These are phyloP conservation scores for Acomys russatus DNA, from an alignment of 2,797 vertebrate species.

Conservation along the genomic window DNA sequence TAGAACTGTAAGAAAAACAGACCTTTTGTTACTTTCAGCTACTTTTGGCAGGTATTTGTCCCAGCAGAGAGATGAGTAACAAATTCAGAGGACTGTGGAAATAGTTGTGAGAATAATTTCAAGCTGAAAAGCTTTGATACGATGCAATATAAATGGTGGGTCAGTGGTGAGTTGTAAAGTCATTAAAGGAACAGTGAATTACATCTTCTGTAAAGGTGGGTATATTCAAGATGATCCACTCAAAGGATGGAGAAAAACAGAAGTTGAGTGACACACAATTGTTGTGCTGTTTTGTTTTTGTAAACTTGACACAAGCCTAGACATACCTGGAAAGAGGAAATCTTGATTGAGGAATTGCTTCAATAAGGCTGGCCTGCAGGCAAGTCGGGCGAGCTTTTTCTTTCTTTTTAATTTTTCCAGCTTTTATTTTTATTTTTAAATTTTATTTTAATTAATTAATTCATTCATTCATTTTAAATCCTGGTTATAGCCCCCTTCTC, in stretches of 20 bases:
- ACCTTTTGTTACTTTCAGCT: not conserved
- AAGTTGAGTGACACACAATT: not conserved
- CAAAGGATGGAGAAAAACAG: not conserved
- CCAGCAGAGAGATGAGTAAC: not conserved
- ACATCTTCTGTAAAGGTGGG: not conserved
- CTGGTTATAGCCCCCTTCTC: too few relatives aligned
- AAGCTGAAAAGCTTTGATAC: not conserved
- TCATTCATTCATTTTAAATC: too few relatives aligned
- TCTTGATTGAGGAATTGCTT: not conserved
- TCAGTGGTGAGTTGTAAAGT: not conserved
- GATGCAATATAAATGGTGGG: not conserved
- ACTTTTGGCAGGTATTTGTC: not conserved
- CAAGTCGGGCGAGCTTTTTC: not conserved
- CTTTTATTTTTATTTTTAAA: too few relatives aligned
- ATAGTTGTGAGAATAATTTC: not conserved
- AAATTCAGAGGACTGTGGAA: not conserved
- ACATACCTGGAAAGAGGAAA: not conserved
- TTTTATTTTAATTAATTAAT: too few relatives aligned
- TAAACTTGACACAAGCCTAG: not conserved
- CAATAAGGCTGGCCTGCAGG: not conserved
- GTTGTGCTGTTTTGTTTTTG: not conserved
- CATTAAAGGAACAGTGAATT: not conserved
- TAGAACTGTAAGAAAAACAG: not conserved
- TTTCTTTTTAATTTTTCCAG: too few relatives aligned
- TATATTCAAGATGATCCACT: not conserved